These are phyloP conservation scores for Octodon degus DNA, from an alignment of 2,113 vertebrate genomes.

Conservation along the genomic window DNA sequence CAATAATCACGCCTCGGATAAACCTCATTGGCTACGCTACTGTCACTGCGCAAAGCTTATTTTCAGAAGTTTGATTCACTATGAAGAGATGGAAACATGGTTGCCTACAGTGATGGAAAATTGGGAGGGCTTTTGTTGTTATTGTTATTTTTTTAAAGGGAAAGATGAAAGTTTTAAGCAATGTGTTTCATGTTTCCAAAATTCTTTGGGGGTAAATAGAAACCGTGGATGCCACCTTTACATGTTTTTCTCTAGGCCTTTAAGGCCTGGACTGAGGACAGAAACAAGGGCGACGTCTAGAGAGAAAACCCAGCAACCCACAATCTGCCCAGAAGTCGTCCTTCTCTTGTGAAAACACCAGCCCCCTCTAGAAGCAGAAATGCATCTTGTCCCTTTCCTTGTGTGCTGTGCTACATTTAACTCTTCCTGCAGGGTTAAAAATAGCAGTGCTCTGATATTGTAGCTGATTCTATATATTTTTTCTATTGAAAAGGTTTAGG, in stretches of 20 bases:
- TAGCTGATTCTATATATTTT: background rate
- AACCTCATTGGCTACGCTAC: no score
- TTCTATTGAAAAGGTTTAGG: background rate
- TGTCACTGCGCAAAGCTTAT: background rate
- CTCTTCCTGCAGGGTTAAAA: background rate
- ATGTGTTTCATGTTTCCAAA: slow-evolving; percentile 10
- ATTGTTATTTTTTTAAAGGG: background rate
- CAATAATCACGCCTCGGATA: no score
- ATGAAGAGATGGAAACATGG: background rate
- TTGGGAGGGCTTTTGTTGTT: background rate
- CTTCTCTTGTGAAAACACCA: slow-evolving; percentile 53
- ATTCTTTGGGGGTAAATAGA: slow-evolving; percentile 19
- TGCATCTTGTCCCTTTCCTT: background rate
- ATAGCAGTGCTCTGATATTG: background rate
- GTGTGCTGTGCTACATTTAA: background rate
- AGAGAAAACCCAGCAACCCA: background rate
- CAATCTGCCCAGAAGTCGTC: background rate
- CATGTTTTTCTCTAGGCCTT: background rate
- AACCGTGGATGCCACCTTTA: background rate
- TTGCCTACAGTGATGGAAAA: background rate
- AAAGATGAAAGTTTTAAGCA: background rate
- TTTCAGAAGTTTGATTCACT: background rate
- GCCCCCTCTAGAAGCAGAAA: slow-evolving; percentile 62
- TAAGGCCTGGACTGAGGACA: background rate
- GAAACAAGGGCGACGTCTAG: background rate